Percentiles rank a stretch among this genome's conserved stretches.
These are phyloP conservation scores for Mormoops blainvillei DNA, from an alignment of 2,113 vertebrate genomes.

Conservation along the genomic window DNA sequence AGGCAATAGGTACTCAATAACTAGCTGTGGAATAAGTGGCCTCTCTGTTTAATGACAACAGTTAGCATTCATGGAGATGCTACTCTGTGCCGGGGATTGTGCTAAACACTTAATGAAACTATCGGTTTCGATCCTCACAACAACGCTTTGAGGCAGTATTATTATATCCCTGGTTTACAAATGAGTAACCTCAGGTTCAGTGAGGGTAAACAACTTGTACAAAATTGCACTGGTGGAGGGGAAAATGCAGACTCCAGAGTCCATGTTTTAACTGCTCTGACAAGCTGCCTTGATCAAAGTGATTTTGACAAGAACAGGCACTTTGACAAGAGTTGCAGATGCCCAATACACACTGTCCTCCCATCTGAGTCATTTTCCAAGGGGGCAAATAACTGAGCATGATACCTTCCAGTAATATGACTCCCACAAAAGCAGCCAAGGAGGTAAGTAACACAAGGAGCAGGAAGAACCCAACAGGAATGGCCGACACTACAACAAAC, in stretches of 20 bases:
- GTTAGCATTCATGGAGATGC: not conserved
- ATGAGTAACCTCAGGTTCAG: not conserved
- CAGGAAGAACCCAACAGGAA: slow-evolving; percentile 89
- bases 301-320: not conserved
- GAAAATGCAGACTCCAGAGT: not conserved
- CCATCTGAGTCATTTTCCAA: not conserved
- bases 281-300: not conserved
- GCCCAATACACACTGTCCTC: not conserved
- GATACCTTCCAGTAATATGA: slow-evolving; percentile 90
- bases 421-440: slow-evolving; percentile 81
- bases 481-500: slow-evolving; percentile 81
- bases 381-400: not conserved
- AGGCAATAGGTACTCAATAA: not conserved
- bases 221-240: not conserved
- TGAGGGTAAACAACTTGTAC: not conserved
- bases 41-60: not conserved
- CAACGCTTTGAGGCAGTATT: not conserved
- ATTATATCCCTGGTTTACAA: not conserved
- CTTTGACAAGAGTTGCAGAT: not conserved
- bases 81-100: not conserved
- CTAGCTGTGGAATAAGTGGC: not conserved
- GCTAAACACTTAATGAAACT: not conserved
- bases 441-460: slow-evolving; percentile 82
- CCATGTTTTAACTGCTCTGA: not conserved
- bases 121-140: not conserved